Conservation (phyloP, 2,888 invertebrate genomes). For the Epistrophella euchroma region DNA sequence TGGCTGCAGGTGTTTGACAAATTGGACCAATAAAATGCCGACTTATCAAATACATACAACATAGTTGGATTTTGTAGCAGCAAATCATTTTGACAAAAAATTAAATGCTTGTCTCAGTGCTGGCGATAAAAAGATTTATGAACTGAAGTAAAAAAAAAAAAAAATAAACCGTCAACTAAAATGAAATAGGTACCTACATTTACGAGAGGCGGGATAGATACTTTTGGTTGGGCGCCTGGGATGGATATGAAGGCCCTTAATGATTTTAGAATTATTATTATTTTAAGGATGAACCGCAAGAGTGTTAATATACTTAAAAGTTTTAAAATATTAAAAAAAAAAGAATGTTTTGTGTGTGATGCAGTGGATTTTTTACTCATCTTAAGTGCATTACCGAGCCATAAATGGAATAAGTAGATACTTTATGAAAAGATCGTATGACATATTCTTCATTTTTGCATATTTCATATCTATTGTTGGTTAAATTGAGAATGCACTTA, state of each 20-base stretch:
- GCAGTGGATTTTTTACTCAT: not conserved
- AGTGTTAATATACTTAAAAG: not conserved
- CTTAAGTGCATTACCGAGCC: not conserved
- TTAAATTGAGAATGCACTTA: too few species aligned
- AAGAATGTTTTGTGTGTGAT: not conserved
- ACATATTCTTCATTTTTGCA: not conserved
- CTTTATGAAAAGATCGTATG: too few species aligned
- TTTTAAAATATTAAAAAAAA: not conserved
- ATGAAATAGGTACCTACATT: not conserved
- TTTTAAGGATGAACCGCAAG: not conserved
- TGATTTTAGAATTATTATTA: not conserved
- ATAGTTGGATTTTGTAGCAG: constrained; percentile 25
- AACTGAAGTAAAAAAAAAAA: not conserved
- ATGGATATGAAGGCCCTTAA: not conserved
- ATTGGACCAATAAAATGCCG: constrained; percentile 65
- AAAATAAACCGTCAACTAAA: not conserved
- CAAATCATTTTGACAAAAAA: constrained; percentile 52
- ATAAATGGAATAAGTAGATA: not conserved
- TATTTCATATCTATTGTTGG: too few species aligned
- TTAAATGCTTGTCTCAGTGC: constrained; percentile 23
- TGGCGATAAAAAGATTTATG: constrained; percentile 53
- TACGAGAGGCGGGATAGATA: constrained; percentile 27
- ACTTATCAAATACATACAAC: constrained; percentile 53
- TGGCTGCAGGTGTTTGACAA: constrained; percentile 62
- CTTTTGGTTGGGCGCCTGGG: not conserved